Evolutionary conservation across 2,113 vertebrate species (phyloP).

Genomic region (Papio anubis): DNA sequence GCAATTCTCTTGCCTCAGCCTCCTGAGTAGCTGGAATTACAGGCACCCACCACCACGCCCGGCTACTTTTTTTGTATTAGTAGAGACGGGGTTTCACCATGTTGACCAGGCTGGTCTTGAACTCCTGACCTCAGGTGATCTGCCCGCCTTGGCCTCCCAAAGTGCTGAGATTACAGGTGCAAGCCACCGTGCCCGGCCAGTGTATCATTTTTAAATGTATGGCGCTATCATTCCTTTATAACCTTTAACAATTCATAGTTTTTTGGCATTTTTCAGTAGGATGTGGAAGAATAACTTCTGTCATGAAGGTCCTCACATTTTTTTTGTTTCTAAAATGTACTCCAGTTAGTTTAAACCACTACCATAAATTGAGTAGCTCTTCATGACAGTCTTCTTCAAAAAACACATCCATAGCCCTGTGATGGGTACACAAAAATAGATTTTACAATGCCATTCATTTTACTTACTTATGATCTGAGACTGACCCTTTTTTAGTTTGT

Average conservation of each 20-base stretch:
- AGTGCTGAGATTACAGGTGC: too few species aligned
- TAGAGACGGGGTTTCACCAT: too few species aligned
- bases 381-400: neutral
- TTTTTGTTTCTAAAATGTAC: neutral
- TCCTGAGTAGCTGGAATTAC: too few species aligned
- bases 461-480: neutral
- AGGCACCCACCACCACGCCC: too few species aligned
- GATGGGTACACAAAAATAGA: neutral
- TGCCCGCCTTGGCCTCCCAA: too few species aligned
- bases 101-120: too few species aligned
- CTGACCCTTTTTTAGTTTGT: neutral
- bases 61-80: too few species aligned
- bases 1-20: too few species aligned
- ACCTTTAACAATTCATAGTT: neutral
- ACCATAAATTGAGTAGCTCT: neutral
- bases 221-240: neutral
- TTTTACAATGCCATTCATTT: neutral
- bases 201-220: neutral
- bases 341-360: neutral
- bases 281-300: neutral
- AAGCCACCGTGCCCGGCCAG: neutral
- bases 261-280: slow-evolving; percentile 24
- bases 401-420: neutral
- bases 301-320: neutral
- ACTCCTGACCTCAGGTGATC: too few species aligned